phyloP scores from a whole-genome alignment of 1,140 invertebrate species.

The Luehdorfia chinensis region DNA sequence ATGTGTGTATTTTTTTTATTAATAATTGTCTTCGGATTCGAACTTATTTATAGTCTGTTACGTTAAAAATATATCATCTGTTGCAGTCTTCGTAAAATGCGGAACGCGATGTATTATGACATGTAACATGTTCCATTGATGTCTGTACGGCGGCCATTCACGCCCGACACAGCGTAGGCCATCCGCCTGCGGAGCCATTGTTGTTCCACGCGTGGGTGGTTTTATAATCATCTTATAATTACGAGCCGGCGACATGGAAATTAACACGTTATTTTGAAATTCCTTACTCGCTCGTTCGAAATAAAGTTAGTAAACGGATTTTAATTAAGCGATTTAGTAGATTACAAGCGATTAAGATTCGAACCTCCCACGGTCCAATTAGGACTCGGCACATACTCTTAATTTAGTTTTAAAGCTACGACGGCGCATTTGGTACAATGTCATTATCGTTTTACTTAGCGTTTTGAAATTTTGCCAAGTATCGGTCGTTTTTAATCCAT shows the following conservation, averaged over 20 bases:
- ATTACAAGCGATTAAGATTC: conserved; percentile 7
- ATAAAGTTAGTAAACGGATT: conserved; percentile 3
- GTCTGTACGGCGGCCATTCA: conserved; percentile 4
- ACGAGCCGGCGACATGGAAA: conserved; percentile 28
- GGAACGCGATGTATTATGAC: conserved; percentile 2
- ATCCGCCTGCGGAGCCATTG: conserved; percentile 26
- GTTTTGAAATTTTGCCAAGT: conserved; percentile 11
- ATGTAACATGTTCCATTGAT: conserved; percentile 11
- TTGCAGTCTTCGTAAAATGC: not conserved
- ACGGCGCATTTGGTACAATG: conserved; percentile 8
- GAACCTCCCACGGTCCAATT: not conserved
- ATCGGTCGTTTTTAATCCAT: not conserved
- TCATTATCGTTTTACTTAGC: conserved; percentile 8
- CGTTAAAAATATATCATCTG: not conserved
- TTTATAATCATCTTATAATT: conserved; percentile 31
- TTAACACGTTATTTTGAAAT: conserved; percentile 23
- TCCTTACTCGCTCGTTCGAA: not conserved
- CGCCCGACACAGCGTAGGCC: conserved; percentile 16
- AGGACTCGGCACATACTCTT: not conserved
- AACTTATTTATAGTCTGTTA: not conserved
- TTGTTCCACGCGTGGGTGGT: conserved; percentile 25
- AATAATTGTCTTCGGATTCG: too few relatives aligned
- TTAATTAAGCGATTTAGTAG: conserved; percentile 5
- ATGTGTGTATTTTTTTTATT: too few relatives aligned
- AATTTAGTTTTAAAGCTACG: conserved; percentile 9